A percentile compares a stretch with the other conserved stretches of the same genome.
Conservation (phyloP, 1,140 invertebrate genomes). For the Schlechtendalia chinensis region DNA sequence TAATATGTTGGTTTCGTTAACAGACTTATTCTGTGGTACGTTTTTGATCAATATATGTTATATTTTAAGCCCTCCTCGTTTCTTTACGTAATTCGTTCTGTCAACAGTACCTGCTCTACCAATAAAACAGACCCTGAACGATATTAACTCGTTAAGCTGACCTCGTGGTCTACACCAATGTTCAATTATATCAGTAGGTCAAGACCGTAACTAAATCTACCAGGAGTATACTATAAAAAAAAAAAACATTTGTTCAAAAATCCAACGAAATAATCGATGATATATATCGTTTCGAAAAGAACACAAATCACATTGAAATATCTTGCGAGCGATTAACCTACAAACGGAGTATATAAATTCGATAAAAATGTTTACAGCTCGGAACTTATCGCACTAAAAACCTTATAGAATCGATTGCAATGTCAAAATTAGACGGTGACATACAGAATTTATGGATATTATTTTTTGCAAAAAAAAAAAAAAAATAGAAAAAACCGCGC, state of each 20-base stretch:
- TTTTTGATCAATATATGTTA: conserved; percentile 9
- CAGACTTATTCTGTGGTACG: neutral
- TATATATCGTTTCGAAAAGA: neutral
- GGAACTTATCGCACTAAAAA: too few relatives aligned
- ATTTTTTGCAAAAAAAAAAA: too few relatives aligned
- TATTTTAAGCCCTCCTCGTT: neutral
- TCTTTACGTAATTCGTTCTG: conserved; percentile 9
- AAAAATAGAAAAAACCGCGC: too few relatives aligned
- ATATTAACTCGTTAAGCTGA: neutral
- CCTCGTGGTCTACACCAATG: conserved; percentile 7
- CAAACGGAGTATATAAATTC: too few relatives aligned
- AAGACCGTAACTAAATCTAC: neutral
- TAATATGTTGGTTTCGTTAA: conserved; percentile 1
- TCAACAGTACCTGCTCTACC: conserved; percentile 3
- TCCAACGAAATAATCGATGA: neutral
- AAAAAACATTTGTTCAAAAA: neutral
- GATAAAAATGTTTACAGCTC: too few relatives aligned
- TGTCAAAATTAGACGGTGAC: too few relatives aligned
- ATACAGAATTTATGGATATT: too few relatives aligned
- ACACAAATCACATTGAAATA: neutral
- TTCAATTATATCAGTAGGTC: conserved; percentile 18
- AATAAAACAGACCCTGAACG: conserved; percentile 28
- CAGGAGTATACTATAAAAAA: neutral
- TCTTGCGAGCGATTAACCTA: neutral
- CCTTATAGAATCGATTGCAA: too few relatives aligned